phyloP scores from a whole-genome alignment of 2,797 vertebrate genomes.

The Sternotherus odoratus region DNA sequence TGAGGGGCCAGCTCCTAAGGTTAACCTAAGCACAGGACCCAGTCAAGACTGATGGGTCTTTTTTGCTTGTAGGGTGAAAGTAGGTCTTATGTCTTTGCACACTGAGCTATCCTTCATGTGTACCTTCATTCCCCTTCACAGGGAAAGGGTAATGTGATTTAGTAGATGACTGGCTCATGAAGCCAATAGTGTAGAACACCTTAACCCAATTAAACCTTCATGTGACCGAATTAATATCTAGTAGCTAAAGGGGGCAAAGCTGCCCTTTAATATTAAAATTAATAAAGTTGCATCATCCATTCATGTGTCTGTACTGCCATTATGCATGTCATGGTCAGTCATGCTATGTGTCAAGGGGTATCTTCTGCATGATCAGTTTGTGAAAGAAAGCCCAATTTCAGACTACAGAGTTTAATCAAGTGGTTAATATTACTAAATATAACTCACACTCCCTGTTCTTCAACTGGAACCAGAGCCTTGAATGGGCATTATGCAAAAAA shows the following conservation, averaged over 20 bases:
- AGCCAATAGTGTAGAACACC: background rate
- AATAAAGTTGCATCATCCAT: background rate
- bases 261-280: background rate
- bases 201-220: background rate
- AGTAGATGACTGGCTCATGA: background rate
- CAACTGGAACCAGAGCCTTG: background rate
- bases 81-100: background rate
- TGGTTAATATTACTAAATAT: background rate
- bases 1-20: accelerated
- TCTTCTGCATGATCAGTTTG: background rate
- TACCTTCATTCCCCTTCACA: background rate
- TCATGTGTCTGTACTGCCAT: background rate
- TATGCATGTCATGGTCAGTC: background rate
- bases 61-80: background rate
- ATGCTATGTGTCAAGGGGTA: background rate
- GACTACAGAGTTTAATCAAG: background rate
- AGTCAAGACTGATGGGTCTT: slow-evolving; percentile 23
- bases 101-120: background rate
- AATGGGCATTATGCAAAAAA: background rate
- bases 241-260: background rate
- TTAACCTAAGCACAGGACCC: background rate
- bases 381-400: background rate
- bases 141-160: background rate
- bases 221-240: background rate
- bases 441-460: accelerated